Evolutionary conservation across 2,888 invertebrate species (phyloP), one percentile per base, ranked within the genome.

Genomic region (Carterocephalus palaemon): DNA sequence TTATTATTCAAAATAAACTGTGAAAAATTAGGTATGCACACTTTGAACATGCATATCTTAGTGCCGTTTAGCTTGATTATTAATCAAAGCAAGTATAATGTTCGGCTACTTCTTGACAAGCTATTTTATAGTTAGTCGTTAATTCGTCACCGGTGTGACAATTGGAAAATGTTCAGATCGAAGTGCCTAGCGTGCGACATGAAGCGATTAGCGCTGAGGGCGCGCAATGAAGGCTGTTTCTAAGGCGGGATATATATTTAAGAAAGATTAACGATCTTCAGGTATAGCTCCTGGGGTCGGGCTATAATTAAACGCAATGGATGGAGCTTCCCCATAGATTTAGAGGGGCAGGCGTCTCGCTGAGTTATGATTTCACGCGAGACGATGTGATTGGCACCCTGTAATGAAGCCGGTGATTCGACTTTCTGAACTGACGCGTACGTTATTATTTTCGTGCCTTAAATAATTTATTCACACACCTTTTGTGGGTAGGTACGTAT

Each of bases 181-280:
- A 61, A 62, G 63, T 52, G 57, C 58, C 61, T 60, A 62, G 59
- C 56, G 52, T 54, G 67, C 70, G 74, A 70, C 71, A 74, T 69
- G 70, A 72, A 77, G 77, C 80, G 82, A 81, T 84, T 81, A 82
- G 66, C 70, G 69, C 66, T 62, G 62, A 64, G 64, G 67, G 69
- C 59, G 62, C 54, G 58, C 62, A 67, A 67, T 66, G 70, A 70
- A 75, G 69, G 66, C 64, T 70, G 65, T 66, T 62, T 68, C 62
- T 64, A 70, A 59, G 66, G 69, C 62, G 70, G 70, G 78, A 80
- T 85, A 84, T 81, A 77, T 85, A 83, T 83, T 83, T 83, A 82
- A 83, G 85, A 85, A 84, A 86, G 85, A 86, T 86, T 86, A 85
- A 86, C 86, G 85, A 84, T 76, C 74, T 72, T 69, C 84, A 85